Evolutionary conservation across 2,113 vertebrate species (phyloP).

Genomic region (Plestiodon gilberti): DNA sequence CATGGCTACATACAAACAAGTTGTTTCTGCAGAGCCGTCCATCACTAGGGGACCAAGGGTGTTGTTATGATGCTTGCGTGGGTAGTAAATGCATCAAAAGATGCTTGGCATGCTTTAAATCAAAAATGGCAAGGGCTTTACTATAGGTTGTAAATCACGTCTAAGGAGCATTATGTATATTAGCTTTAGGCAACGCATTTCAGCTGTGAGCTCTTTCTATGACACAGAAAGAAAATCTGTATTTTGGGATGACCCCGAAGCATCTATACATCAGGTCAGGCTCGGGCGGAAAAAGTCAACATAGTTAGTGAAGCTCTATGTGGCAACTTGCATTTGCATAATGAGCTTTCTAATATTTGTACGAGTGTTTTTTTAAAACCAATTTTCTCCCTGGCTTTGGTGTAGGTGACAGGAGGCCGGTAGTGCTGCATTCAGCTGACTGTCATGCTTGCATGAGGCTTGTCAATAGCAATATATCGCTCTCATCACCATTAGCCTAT

Average conservation of each 20-base stretch:
- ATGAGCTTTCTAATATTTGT: background rate
- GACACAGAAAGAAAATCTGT: background rate
- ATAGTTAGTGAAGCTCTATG: background rate
- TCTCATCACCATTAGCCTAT: too few relatives aligned
- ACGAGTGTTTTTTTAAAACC: background rate
- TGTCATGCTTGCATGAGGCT: background rate
- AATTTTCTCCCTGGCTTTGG: background rate
- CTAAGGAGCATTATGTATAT: constrained; percentile 11
- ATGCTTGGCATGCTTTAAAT: constrained; percentile 1
- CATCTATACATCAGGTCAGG: background rate
- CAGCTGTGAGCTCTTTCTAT: background rate
- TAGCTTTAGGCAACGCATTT: constrained; percentile 3
- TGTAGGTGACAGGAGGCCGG: background rate
- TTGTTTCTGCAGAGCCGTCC: background rate
- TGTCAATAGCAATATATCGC: background rate
- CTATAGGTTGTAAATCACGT: background rate
- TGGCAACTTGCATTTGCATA: background rate
- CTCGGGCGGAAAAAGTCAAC: background rate
- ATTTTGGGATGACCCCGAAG: background rate
- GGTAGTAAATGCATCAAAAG: constrained; percentile 25
- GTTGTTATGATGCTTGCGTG: background rate
- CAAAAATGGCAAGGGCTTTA: constrained; percentile 13
- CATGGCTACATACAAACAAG: background rate
- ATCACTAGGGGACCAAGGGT: background rate
- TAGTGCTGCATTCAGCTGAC: background rate